Percentiles rank a stretch among this genome's conserved stretches.
These are phyloP conservation scores for Cyprinella venusta DNA, from an alignment of 2,797 vertebrate species.

Conservation along the genomic window DNA sequence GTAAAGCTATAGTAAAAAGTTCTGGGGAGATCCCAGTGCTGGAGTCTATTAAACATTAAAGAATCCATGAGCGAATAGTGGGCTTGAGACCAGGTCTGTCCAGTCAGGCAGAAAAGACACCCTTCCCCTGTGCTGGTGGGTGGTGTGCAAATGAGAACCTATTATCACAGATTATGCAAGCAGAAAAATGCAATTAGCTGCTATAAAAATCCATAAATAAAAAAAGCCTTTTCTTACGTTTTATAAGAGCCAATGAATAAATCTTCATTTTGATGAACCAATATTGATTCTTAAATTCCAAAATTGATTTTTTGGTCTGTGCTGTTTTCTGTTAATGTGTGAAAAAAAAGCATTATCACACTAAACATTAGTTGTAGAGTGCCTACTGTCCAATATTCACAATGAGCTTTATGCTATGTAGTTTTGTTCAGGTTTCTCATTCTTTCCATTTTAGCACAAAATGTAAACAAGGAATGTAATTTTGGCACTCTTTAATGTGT, in stretches of 20 bases:
- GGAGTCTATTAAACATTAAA: constrained; percentile 71
- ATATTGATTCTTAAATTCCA: background rate
- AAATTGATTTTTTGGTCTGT: background rate
- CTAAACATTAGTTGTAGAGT: background rate
- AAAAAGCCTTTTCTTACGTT: background rate
- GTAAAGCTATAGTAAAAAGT: constrained; percentile 55
- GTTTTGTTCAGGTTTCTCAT: background rate
- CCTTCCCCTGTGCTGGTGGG: background rate
- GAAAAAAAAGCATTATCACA: background rate
- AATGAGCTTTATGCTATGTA: background rate
- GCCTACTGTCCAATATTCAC: background rate
- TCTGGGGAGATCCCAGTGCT: constrained; percentile 31
- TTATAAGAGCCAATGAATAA: background rate
- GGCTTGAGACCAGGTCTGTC: constrained; percentile 41
- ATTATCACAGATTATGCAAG: constrained; percentile 8
- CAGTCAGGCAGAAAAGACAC: constrained; percentile 37
- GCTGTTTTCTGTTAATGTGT: background rate
- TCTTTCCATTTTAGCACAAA: background rate
- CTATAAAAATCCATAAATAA: background rate
- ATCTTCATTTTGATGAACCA: background rate
- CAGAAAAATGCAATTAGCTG: background rate
- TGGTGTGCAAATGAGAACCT: background rate
- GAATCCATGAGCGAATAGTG: constrained; percentile 60
- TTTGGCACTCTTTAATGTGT: background rate
- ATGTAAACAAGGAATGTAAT: background rate